Evolutionary conservation across 2,113 vertebrate species (phyloP).

Genomic region (Scomber colias): DNA sequence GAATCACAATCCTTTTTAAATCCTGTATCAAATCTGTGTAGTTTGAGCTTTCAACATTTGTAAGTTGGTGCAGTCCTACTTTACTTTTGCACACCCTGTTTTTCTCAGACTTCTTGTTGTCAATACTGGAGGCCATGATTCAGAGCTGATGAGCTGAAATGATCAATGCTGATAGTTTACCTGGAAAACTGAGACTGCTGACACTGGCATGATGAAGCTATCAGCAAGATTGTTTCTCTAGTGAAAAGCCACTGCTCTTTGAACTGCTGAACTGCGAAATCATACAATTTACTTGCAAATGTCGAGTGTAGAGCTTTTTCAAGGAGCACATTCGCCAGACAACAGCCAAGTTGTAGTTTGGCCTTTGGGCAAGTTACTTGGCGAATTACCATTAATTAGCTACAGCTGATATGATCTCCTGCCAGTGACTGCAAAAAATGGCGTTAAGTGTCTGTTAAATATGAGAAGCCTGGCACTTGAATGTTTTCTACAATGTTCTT

Average conservation of each 20-base stretch:
- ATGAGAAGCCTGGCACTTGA: background rate
- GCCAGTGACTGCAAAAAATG: conserved; percentile 3
- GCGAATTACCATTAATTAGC: conserved; percentile 54
- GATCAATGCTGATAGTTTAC: no score
- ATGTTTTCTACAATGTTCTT: background rate
- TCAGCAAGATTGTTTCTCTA: background rate
- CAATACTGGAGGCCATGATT: background rate
- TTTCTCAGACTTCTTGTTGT: background rate
- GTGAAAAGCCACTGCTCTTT: background rate
- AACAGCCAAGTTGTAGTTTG: conserved; percentile 36
- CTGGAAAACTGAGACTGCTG: no score
- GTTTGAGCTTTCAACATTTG: no score
- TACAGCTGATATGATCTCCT: conserved; percentile 49
- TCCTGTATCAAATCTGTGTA: no score
- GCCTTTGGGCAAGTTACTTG: conserved; percentile 44
- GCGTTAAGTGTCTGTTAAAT: background rate
- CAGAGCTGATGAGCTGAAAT: background rate
- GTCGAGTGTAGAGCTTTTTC: background rate
- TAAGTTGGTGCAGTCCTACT: background rate
- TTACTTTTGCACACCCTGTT: background rate
- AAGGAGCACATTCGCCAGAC: conserved; percentile 25
- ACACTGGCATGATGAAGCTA: background rate
- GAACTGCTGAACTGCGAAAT: background rate
- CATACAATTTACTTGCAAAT: background rate
- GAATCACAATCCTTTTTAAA: no score